Conservation (phyloP, 2,797 vertebrate genomes). For the Bradypus variegatus region DNA sequence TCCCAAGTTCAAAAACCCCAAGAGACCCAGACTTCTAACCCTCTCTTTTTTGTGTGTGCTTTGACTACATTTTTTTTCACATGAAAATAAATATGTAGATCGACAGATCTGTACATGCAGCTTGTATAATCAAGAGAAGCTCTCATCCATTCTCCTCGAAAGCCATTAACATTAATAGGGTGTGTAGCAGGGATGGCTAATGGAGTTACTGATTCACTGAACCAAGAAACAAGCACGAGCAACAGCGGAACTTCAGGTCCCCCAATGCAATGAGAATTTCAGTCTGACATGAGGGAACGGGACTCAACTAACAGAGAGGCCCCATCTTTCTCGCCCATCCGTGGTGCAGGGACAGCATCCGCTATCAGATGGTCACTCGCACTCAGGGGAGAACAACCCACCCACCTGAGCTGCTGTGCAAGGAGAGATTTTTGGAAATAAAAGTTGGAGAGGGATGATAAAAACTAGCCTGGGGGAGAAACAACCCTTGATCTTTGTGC, state of each 20-base stretch:
- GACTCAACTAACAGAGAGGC: not conserved
- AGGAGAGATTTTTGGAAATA: not conserved
- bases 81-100: constrained; percentile 24
- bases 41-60: not conserved
- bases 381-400: not conserved
- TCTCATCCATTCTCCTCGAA: constrained; percentile 44
- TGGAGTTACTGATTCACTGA: constrained; percentile 23
- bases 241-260: not conserved
- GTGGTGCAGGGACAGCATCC: not conserved
- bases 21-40: not conserved
- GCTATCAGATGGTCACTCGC: not conserved
- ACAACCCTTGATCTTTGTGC: not conserved
- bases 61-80: not conserved
- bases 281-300: not conserved
- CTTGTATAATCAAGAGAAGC: constrained; percentile 6
- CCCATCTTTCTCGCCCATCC: not conserved
- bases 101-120: not conserved
- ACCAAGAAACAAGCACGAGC: constrained; percentile 32
- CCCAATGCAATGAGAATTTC: not conserved
- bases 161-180: constrained; percentile 43
- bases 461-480: not conserved
- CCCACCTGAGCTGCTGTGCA: fast-evolving
- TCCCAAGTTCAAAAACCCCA: not conserved
- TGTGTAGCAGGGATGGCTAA: constrained; percentile 23
- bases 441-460: not conserved